Evolutionary conservation across 35 echinoderm and acorn worm genomes (phyloP), one percentile per base, ranked within the genome.

Genomic region (Patiria miniata): DNA sequence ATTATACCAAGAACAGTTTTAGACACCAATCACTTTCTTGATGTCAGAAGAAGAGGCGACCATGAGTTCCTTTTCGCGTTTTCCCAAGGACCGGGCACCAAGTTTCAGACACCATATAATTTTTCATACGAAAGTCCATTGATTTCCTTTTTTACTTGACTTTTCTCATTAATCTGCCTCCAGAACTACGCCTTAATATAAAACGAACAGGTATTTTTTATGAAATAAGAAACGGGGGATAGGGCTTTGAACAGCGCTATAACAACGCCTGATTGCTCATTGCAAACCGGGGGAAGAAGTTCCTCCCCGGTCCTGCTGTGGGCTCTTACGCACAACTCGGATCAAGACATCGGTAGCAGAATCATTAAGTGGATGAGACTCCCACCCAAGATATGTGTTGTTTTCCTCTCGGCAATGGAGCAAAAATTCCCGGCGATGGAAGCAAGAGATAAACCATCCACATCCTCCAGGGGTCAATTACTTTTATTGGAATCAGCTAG

Each of bases 361-460:
- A 73, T 73, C 26, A 73, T 73, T 73, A 73, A 73, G 65, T 73
- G 65, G 65, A 73, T 26, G 65, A 73, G 26, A 73, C 65, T 73
- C 8, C 28, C 26, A 47, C 42, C 42, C 42, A 26, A n/a, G n/a
- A n/a, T 73, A 18, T 23, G 21, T 73, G 65, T 73, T 73, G 23
- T 73, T 23, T 73, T 73, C 65, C 34, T 61, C 65, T 73, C 9
- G 65, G 23, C 42, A 47, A 47, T 73, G 26, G 65, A 2, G 26
- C 34, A 73, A 60, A 26, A 73, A 32, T 26, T 34, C 29, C 65
- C 26, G 10, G 19, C 7, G 65, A 73, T 73, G 21, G 65, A 73
- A 32, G 65, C 65, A 22, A 36, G 65, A 73, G 65, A 73, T 73
- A 73, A 73, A 73, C 18, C 19, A 9, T 23, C 34, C 6, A 36